Base-by-base conservation (phyloP, 1,140 invertebrate species). In the Drosophila pseudoananassae region DNA sequence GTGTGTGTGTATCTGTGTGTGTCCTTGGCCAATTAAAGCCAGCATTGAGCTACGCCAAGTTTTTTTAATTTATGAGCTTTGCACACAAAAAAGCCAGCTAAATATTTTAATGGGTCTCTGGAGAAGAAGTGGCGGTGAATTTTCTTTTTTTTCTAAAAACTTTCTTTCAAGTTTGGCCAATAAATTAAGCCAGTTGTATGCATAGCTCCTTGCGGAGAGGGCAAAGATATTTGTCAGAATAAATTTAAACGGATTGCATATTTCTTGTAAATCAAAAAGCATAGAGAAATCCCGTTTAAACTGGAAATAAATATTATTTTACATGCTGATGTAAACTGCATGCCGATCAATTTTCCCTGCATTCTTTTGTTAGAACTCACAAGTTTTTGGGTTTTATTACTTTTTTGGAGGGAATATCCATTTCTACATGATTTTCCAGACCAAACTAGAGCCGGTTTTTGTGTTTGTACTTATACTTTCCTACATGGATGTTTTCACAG, bases 1-100 rank as follows among this genome's bases (percentile, higher is more conserved):
- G 5, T 25, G 23, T 25, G 23, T 25, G 23, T 25, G 49, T n/a
- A n/a, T n/a, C 25, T 5, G 25, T 5, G 5, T 33, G 50, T 29
- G 63, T 66, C 63, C 23, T 49, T 63, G 47, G 63, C 78, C 78
- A 82, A 82, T 81, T 81, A 83, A 83, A 55, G 70, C 59, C 46
- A 60, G 49, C 49, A 52, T 59, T 27, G 31, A 40, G 56, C 60
- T 46, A 20, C 57, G 78, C 73, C 78, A 82, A 82, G 50, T 68
- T 79, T 73, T 58, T 68, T 68, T 70, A 76, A 83, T 59, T 83
- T 79, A 79, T 78, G 49, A 40, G 49, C 17, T 38, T 53, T 65
- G 49, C 57, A 46, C 7, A 7, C 23, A 6, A 1, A 38, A 55
- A 55, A 7, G 33, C 33, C 2, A 36, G 33, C 33, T 36, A 36